Percentiles rank a stretch among this genome's conserved stretches.
These are phyloP conservation scores for Xestia xanthographa DNA, from an alignment of 2,888 invertebrate genomes.

Conservation along the genomic window DNA sequence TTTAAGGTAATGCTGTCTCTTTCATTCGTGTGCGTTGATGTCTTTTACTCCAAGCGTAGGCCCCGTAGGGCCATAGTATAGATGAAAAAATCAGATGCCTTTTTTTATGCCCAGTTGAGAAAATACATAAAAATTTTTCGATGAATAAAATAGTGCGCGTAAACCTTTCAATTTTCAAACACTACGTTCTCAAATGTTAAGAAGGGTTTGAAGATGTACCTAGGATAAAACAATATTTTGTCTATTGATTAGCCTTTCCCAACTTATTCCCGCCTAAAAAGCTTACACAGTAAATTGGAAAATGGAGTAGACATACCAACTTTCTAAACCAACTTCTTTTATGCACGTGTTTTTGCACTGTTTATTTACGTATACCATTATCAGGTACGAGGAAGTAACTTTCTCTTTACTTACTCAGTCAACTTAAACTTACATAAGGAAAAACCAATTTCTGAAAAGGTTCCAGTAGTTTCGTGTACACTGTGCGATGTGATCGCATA, in stretches of 20 bases:
- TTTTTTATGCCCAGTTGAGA: constrained; percentile 13
- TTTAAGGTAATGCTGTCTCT: constrained; percentile 73
- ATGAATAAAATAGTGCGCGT: constrained; percentile 2
- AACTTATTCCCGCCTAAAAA: constrained; percentile 4
- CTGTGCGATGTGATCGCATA: constrained; percentile 77
- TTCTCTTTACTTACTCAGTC: constrained; percentile 13
- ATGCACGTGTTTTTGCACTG: constrained; percentile 16
- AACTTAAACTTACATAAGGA: neutral
- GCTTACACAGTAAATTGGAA: neutral
- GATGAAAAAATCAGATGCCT: constrained; percentile 51
- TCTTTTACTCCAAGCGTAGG: constrained; percentile 84
- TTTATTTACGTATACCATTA: constrained; percentile 22
- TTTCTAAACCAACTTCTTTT: constrained; percentile 24
- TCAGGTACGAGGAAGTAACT: constrained; percentile 21
- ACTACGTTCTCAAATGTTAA: neutral
- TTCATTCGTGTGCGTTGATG: constrained; percentile 85
- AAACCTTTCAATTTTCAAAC: neutral
- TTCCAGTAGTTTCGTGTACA: constrained; percentile 68
- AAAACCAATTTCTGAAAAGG: constrained; percentile 8
- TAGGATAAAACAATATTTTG: neutral
- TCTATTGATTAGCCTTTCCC: neutral
- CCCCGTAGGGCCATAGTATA: constrained; percentile 75
- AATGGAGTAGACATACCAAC: neutral
- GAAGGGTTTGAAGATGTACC: neutral
- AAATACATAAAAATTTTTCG: constrained; percentile 1